Percentiles rank a stretch among this genome's conserved stretches.
phyloP scores from a whole-genome alignment of 2,113 vertebrate genomes.

The Orthonyx spaldingii region DNA sequence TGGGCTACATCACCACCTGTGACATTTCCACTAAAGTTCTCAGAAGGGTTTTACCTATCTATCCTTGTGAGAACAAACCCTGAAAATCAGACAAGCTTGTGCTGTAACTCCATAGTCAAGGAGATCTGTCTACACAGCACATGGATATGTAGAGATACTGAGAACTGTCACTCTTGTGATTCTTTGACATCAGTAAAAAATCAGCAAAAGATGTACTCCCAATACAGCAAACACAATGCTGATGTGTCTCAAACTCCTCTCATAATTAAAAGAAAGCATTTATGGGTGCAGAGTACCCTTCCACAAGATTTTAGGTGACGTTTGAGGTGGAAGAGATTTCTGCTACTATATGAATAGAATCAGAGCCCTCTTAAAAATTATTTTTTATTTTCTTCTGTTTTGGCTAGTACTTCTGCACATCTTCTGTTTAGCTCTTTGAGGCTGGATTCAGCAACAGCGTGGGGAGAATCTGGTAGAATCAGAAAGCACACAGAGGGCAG shows the following conservation, averaged over 20 bases:
- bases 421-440: neutral
- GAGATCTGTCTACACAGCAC: accelerated
- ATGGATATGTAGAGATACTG: accelerated
- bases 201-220: neutral
- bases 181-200: neutral
- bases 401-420: neutral
- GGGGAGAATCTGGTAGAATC: neutral
- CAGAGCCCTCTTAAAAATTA: neutral
- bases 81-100: neutral
- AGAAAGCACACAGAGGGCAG: neutral
- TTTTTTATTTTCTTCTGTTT: neutral
- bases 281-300: neutral
- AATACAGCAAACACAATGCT: neutral
- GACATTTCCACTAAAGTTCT: neutral
- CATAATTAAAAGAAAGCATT: neutral
- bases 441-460: neutral
- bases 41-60: neutral
- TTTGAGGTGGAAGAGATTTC: neutral
- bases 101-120: neutral
- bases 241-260: neutral
- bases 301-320: neutral
- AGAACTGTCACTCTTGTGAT: neutral
- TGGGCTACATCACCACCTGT: neutral
- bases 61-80: neutral
- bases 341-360: neutral